Evolutionary conservation across 2,888 invertebrate genomes (phyloP), one percentile per base, ranked within the genome.

Genomic region (Ypsolopha scabrella): DNA sequence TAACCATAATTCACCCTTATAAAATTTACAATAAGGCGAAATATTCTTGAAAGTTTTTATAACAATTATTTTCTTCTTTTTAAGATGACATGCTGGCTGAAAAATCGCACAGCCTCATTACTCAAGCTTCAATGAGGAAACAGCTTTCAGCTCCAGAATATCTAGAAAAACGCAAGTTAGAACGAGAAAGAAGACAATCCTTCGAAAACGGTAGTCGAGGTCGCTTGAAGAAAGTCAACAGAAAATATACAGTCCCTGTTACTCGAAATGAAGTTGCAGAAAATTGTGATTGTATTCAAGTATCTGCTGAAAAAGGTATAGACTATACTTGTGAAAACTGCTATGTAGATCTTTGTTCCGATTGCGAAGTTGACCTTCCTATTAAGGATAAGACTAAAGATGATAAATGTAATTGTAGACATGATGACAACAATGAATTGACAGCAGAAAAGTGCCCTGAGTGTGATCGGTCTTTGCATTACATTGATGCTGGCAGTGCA

Each of bases 71-170:
- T 8, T 14, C 34, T 50, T 41, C 51, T 47, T 46, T 81, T 79
- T 0, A 75, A 90, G 91, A 90, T 72, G 90, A 91, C 60, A 88
- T 89, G 59, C 61, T 89, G 55, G 88, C 88, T 14, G 91, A 91
- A 58, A 90, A 89, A 68, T 88, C 87, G 0, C 86, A 83, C 60
- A 81, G 78, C 53, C 67, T 87, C 6, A 87, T 87, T 55, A 86
- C 86, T 0, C 86, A 87, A 73, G 86, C 88, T 2, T 88, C 90
- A 1, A 91, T 92, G 68, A 90, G 93, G 56, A 92, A 93, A 61
- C 93, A 93, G 62, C 88, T 93, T 51, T 93, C 94, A 34, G 95
- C 96, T 0, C 97, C 97, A 0, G 96, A 96, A 61, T 97, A 97
- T 74, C 85, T 97, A 54, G 96, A 97, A 70, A 92, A 94, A 59